These are phyloP conservation scores for Callimico goeldii DNA, from an alignment of 2,797 vertebrate species.

Conservation along the genomic window DNA sequence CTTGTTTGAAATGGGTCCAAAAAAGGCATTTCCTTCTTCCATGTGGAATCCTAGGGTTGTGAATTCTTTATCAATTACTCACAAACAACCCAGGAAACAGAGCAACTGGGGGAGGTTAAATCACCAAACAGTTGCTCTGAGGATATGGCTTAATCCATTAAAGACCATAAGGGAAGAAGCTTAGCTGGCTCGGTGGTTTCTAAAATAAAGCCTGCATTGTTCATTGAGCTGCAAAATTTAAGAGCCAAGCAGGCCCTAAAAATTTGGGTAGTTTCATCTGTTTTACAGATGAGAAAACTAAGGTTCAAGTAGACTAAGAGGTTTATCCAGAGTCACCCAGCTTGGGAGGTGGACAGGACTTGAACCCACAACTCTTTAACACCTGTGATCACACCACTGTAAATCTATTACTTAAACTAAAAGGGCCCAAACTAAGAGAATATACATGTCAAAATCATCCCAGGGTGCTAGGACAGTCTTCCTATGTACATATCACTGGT, in stretches of 20 bases:
- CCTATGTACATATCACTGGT: background rate
- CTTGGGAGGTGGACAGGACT: background rate
- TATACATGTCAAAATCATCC: background rate
- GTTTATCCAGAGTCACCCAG: background rate
- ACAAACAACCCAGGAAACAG: background rate
- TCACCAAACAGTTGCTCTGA: background rate
- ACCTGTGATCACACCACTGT: accelerated
- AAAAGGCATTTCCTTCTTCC: background rate
- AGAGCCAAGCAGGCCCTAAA: background rate
- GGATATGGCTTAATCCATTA: background rate
- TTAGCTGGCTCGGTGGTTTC: background rate
- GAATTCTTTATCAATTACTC: background rate
- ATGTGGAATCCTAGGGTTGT: accelerated
- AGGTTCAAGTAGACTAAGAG: background rate
- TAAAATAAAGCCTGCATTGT: background rate
- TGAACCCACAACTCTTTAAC: background rate
- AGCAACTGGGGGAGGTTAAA: background rate
- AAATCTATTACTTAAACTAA: background rate
- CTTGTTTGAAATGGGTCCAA: background rate
- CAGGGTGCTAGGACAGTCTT: background rate
- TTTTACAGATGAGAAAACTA: slow-evolving; percentile 5
- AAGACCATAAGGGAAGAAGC: background rate
- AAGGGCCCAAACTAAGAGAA: background rate
- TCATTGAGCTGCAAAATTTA: background rate
- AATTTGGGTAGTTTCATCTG: background rate